Evolutionary conservation across 1,140 invertebrate genomes (phyloP).

Genomic region (Oscheius sp.): DNA sequence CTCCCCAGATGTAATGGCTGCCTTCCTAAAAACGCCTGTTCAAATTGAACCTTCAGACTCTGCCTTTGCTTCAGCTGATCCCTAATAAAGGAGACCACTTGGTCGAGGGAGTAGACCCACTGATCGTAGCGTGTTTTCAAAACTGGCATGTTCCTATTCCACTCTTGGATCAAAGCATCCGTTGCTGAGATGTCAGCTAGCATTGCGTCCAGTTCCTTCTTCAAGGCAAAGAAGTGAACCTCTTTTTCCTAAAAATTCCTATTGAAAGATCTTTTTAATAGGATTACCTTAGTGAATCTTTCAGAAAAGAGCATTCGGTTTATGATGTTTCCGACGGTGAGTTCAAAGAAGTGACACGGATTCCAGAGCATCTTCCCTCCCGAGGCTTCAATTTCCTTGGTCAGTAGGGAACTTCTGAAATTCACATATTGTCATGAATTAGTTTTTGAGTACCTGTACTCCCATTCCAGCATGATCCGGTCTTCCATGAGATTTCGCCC

Average conservation of each 20-base stretch:
- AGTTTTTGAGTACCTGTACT: too few species aligned
- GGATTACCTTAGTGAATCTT: background rate
- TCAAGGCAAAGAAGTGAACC: background rate
- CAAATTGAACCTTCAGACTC: background rate
- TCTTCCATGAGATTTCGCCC: conserved; percentile 68
- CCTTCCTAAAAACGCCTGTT: conserved; percentile 53
- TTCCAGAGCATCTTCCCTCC: background rate
- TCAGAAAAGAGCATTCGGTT: conserved; percentile 12
- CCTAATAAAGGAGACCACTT: background rate
- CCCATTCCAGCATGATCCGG: conserved; percentile 44
- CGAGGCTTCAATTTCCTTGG: background rate
- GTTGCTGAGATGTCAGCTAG: background rate
- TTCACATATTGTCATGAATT: too few species aligned
- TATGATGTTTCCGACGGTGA: conserved; percentile 10
- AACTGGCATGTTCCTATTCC: background rate
- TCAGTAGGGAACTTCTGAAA: background rate
- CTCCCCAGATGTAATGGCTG: too few species aligned
- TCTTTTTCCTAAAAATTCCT: background rate
- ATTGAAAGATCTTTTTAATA: background rate
- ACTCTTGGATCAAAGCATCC: background rate
- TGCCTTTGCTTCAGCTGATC: background rate
- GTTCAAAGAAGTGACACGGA: background rate
- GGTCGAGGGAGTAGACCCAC: background rate
- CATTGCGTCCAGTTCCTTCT: conserved; percentile 12
- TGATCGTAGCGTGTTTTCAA: background rate